Conservation (phyloP, 2,888 invertebrate genomes). For the Tineola bisselliella region DNA sequence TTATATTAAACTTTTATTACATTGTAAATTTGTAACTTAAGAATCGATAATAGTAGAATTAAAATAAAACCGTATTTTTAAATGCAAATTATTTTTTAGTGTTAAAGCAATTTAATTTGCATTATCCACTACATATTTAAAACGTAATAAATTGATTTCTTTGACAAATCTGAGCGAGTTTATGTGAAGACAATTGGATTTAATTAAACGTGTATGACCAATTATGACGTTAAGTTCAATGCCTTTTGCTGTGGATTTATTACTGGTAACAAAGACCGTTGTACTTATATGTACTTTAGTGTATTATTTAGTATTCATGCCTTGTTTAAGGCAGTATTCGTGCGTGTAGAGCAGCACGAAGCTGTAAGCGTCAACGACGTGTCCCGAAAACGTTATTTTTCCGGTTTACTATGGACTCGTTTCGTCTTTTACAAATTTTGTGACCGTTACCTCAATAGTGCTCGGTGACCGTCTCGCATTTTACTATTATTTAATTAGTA, state of each 20-base stretch:
- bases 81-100: background rate
- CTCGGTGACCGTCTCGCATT: slow-evolving; percentile 17
- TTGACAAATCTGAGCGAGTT: background rate
- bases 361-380: slow-evolving; percentile 28
- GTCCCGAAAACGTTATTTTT: slow-evolving; percentile 58
- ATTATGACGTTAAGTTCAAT: background rate
- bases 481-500: background rate
- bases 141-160: no score
- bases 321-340: slow-evolving; percentile 39
- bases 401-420: slow-evolving; percentile 50
- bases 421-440: slow-evolving; percentile 29
- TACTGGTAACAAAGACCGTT: background rate
- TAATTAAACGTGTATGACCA: background rate
- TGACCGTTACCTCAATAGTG: slow-evolving; percentile 42
- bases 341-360: slow-evolving; percentile 4
- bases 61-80: background rate
- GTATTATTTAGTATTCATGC: slow-evolving; percentile 28
- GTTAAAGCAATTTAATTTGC: background rate
- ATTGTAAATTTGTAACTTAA: no score
- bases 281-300: background rate
- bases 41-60: background rate
- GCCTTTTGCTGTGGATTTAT: slow-evolving; percentile 5
- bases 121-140: background rate
- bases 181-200: background rate
- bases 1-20: background rate